Evolutionary conservation across 2,888 invertebrate genomes (phyloP), one percentile per base, ranked within the genome.

Genomic region (Xanthostigma xanthostigma): DNA sequence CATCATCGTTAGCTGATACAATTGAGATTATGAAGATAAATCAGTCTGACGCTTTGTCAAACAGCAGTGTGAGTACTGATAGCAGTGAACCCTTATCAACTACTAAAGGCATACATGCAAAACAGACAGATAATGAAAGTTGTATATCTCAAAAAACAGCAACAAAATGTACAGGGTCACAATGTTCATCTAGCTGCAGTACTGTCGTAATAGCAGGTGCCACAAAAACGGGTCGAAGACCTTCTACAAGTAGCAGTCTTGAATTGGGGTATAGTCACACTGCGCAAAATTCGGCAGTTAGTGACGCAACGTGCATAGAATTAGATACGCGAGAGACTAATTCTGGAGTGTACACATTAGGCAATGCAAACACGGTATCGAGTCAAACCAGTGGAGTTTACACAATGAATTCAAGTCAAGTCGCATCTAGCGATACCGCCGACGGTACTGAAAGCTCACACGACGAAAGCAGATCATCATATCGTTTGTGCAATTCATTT

Each of bases 371-470:
- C 46, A 70, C 73, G 27, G 79, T 81, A 3, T 85, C 84, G 12
- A 88, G 88, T 53, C 87, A 87, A 65, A 88, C 87, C 1, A 88
- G 87, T 54, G 89, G 89, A 1, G 85, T 89, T 1, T 89, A 88
- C 59, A 89, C 89, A 0, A 76, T 88, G 70, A 79, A 81, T 44
- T 80, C 81, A 58, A 82, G 76, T 45, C 76, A 76, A 45, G 62
- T 64, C 49, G 64, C 64, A 9, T 53, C 63, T 36, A 62, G 63
- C 47, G 64, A 64, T 42, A 41, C 41, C 17, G 50, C 48, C 34
- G 50, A 49, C 38, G 39, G 48, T 36, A 45, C 44, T 13, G 47
- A 46, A 27, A 27, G 27, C 50, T 67, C 76, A 9, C 72, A 75
- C 58, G 78, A 77, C 53, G 73, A 72, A 41, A 73, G 73, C 55